Evolutionary conservation across 2,797 vertebrate genomes (phyloP), one percentile per base, ranked within the genome.

Genomic region (Diplodus puntazzo): DNA sequence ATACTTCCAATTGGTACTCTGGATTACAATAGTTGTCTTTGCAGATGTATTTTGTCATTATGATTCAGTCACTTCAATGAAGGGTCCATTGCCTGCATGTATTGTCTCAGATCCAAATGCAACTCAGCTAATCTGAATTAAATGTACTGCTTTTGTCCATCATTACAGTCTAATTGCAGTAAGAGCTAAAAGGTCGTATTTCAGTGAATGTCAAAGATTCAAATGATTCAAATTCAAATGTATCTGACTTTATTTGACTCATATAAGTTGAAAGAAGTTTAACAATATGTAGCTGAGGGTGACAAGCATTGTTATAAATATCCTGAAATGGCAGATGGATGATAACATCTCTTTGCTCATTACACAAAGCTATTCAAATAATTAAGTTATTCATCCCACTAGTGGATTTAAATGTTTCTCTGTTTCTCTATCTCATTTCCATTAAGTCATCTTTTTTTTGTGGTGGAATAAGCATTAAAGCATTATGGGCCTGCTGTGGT

Each of bases 41-140:
- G 57, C 42, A 45, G 73, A 42, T 76, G 55, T 25, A 43, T 63
- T 73, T 73, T 64, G 53, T 48, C 58, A 52, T 30, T 49, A 4
- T 3, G 13, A 52, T 64, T 67, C 43, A 27, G 23, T 16, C 11
- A 2, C 16, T 65, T 30, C 2, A 30, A 0, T 75, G 23, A 5
- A 11, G 27, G 27, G 14, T 62, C 13, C 3, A 3, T 3, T 48
- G 21, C 34, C 18, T 75, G 18, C 18, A 11, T 59, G 30, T 3
- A 3, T 34, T 61, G 39, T 61, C 50, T 23, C 6, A 9, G 20
- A 27, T 27, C n/a, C 64, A 69, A 74, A 62, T 34, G 27, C 39
- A 60, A 2, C 23, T 59, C 46, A 30, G 21, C 20, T 16, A 11
- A 49, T 50, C 1, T 43, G 17, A 27, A 17, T 53, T 6, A 21